Evolutionary conservation across 2,888 invertebrate genomes (phyloP), one percentile per base, ranked within the genome.

Genomic region (Metopia argyrocephala): DNA sequence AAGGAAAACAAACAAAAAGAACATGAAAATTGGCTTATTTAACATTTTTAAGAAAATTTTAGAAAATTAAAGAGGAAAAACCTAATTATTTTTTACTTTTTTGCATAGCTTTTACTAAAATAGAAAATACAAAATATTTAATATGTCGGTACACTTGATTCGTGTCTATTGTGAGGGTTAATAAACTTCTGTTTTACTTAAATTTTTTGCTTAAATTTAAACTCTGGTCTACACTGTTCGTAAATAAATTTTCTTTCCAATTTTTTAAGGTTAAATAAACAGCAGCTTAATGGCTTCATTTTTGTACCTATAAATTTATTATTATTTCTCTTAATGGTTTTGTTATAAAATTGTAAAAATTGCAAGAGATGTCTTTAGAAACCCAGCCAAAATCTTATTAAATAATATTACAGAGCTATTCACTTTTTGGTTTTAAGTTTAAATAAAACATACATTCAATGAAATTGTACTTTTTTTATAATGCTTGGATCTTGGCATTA

Each of bases 191-290:
- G 57, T 57, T 57, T 12, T 25, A 27, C 18, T 57, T 57, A n/a
- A n/a, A n/a, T 25, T 25, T 20, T 18, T 57, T 21, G 9, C 5
- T 18, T 57, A 25, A 20, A n/a, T n/a, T n/a, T 21, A n/a, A 9
- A 25, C 57, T 5, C 9, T 46, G 38, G 18, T 57, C 56, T 56
- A 46, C 38, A 64, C 69, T 76, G 62, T 62, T 56, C 48, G 25
- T 76, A 65, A 78, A 78, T 61, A 48, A 18, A 68, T 23, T 65
- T 71, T 54, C 12, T 56, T 6, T 1, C 0, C n/a, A 27, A 4
- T 15, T 57, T 7, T 18, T 45, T 21, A n/a, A 71, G 46, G 52
- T 54, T 71, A 66, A 66, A 54, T 52, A 66, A 66, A 61, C 61
- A 54, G 27, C 38, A 12, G 31, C 31, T 31, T 9, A 12, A 12